phyloP scores from a whole-genome alignment of 2,797 vertebrate species.

The Psittacula echo region DNA sequence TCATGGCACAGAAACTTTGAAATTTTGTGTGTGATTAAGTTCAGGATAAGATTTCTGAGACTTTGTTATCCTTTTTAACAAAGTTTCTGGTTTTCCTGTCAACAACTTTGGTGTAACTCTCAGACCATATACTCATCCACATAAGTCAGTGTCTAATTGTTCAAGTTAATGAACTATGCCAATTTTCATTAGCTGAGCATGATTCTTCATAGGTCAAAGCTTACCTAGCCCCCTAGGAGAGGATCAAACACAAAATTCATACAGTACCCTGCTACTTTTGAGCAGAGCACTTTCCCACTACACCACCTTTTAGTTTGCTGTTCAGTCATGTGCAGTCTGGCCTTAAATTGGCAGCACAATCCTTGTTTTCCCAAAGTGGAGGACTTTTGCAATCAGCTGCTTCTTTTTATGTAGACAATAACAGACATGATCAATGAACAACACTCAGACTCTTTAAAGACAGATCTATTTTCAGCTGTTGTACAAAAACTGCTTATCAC shows the following conservation, averaged over 20 bases:
- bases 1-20: background rate
- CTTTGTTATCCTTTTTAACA: background rate
- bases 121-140: background rate
- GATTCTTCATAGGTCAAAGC: background rate
- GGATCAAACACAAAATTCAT: background rate
- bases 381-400: slow-evolving; percentile 28
- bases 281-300: background rate
- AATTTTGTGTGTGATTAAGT: background rate
- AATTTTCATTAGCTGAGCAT: background rate
- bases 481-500: slow-evolving; percentile 16
- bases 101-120: background rate
- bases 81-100: background rate
- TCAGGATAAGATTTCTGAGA: background rate
- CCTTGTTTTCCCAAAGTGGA: slow-evolving; percentile 21
- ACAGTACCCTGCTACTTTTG: background rate
- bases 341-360: background rate
- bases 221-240: background rate
- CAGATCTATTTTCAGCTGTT: slow-evolving; percentile 21
- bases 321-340: background rate
- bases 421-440: slow-evolving; percentile 15
- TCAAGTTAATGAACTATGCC: background rate
- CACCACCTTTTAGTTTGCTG: background rate
- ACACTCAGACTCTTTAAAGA: slow-evolving; percentile 24
- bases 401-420: slow-evolving; percentile 41
- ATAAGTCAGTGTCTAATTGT: background rate